Evolutionary conservation across 2,888 invertebrate genomes (phyloP), one percentile per base, ranked within the genome.

Genomic region (Lasius fuliginosus): DNA sequence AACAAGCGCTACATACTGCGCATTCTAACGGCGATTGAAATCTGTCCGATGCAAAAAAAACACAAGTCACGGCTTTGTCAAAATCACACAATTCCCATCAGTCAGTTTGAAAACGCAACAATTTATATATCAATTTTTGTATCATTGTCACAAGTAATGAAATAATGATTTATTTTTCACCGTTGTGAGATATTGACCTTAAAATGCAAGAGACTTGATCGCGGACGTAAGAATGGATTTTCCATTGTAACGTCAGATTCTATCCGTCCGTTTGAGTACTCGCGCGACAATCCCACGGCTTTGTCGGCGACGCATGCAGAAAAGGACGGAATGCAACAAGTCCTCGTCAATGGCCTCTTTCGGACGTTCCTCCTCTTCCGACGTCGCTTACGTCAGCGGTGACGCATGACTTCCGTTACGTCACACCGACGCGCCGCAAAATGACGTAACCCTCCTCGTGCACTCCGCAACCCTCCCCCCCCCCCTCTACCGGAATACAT

Each of bases 341-440:
- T 94, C 87, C 90, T 91, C 92, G 91, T 92, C 92, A 91, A 92
- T 91, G 91, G 91, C 86, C 90, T 88, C 91, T 90, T 87, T 89
- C 89, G 91, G 89, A 90, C 90, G 88, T 90, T 87, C 84, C 86
- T 90, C 87, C 90, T 87, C 90, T 89, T 88, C 86, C 92, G 90
- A 92, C 91, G 91, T 91, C 88, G 88, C 84, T 83, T 89, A 87
- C 91, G 91, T 89, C 89, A 90, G 88, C 69, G 85, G 89, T 93
- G 92, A 93, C 93, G 93, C 92, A 92, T 91, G 87, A 90, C 88
- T 89, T 91, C 90, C 91, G 91, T 87, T 87, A 92, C 92, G 93
- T 93, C 94, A 93, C 92, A 86, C 90, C 89, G 85, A 89, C 89
- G 84, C 86, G 79, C 84, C 83, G 67, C 79, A 81, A 87, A 82